Base-by-base conservation (phyloP, 2,888 invertebrate genomes). In the Machimus rusticus region DNA sequence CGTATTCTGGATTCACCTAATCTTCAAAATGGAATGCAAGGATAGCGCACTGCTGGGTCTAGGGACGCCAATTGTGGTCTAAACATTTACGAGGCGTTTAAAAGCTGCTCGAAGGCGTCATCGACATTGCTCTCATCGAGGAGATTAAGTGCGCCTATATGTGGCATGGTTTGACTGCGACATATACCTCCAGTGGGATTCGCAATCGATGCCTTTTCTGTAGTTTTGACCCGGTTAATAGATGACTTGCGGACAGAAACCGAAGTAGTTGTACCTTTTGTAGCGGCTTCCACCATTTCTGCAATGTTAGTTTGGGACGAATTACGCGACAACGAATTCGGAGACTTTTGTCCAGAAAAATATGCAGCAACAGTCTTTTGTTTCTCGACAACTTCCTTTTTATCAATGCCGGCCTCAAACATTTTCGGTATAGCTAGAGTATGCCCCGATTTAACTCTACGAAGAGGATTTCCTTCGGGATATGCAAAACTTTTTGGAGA, bases 101-200 rank as follows among this genome's bases (percentile, higher is more conserved):
- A 96, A 90, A 98, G 94, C 93, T 96, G 96, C 92, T 98, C 97
- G 94, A 98, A 98, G 90, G 97, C 97, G 93, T 95, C 96, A 92
- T 98, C 98, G 88, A 97, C 96, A 93, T 97, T 96, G 93, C 94
- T 95, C 92, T 96, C 96, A 93, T 96, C 96, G 91, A 95, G 94
- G 91, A 95, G 91, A 92, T 95, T 94, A 86, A 95, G 93, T 90
- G 93, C 93, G n/a, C 93, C 93, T 89, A 96, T 95, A 89, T 96
- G 95, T 8, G 96, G 96, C 94, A 96, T 94, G 55, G 97, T 97
- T 91, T 95, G 95, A 92, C 96, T 96, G 90, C 96, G 95, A 88
- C 95, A 94, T 90, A 97, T 92, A 87, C 94, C 94, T 89, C 94
- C 94, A 55, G 93, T 91, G 12, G 93, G 92, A 79, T 91, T 92